Percentiles rank a stretch among this genome's conserved stretches.
Evolutionary conservation across 2,797 vertebrate genomes (phyloP).

Genomic region (Neolamprologus multifasciatus): DNA sequence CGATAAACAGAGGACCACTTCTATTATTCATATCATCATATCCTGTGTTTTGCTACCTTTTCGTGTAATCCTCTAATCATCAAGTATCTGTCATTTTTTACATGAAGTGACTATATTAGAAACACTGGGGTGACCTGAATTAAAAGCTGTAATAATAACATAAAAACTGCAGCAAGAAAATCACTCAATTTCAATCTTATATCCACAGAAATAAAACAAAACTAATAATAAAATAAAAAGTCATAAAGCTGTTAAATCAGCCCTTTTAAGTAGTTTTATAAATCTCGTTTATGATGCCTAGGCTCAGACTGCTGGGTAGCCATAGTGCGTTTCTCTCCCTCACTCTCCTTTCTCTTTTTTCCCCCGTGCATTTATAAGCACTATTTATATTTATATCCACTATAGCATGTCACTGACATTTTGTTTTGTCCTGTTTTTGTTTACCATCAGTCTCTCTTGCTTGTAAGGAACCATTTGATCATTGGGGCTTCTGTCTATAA

Average conservation of each 20-base stretch:
- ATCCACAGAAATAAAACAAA: neutral
- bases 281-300: neutral
- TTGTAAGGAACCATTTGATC: neutral
- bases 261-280: neutral
- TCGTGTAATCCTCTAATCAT: neutral
- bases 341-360: neutral
- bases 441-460: neutral
- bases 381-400: neutral
- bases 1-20: neutral
- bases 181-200: neutral
- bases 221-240: neutral
- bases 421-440: neutral
- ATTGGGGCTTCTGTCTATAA: accelerated
- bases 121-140: neutral
- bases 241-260: neutral
- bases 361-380: accelerated
- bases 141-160: neutral
- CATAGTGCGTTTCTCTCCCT: accelerated
- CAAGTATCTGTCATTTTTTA: neutral
- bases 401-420: neutral
- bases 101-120: neutral
- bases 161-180: neutral
- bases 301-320: neutral
- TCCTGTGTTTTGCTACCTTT: neutral
- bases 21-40: neutral